Conservation (phyloP, 2,888 invertebrate species). For the Himalopsyche anomala region DNA sequence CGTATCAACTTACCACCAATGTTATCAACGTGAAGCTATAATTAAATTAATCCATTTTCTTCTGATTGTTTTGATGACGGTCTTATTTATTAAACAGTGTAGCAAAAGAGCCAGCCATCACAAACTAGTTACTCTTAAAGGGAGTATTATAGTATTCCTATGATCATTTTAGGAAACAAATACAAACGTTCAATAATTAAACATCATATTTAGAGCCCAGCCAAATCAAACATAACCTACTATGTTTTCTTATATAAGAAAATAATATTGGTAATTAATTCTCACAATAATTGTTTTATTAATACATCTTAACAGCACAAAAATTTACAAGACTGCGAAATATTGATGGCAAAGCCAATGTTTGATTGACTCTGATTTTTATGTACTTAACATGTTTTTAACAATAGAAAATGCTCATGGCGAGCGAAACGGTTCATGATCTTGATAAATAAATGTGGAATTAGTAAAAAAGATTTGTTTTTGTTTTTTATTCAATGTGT, state of each 20-base stretch:
- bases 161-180: neutral
- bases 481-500: too few species aligned
- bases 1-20: constrained; percentile 13
- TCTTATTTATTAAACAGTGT: neutral
- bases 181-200: neutral
- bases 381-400: too few species aligned
- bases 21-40: neutral
- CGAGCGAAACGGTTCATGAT: too few species aligned
- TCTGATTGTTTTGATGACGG: too few species aligned
- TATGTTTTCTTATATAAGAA: neutral
- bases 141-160: neutral
- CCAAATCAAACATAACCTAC: neutral
- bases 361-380: too few species aligned
- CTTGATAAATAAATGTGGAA: too few species aligned
- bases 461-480: too few species aligned
- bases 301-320: too few species aligned
- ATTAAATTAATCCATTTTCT: neutral
- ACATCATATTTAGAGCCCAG: neutral
- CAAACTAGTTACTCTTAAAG: neutral
- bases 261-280: neutral
- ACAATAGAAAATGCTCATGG: too few species aligned
- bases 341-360: too few species aligned
- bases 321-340: too few species aligned
- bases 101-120: neutral
- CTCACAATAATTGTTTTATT: too few species aligned